phyloP scores from a whole-genome alignment of 1,140 invertebrate genomes.

The Vollenhovia emeryi region DNA sequence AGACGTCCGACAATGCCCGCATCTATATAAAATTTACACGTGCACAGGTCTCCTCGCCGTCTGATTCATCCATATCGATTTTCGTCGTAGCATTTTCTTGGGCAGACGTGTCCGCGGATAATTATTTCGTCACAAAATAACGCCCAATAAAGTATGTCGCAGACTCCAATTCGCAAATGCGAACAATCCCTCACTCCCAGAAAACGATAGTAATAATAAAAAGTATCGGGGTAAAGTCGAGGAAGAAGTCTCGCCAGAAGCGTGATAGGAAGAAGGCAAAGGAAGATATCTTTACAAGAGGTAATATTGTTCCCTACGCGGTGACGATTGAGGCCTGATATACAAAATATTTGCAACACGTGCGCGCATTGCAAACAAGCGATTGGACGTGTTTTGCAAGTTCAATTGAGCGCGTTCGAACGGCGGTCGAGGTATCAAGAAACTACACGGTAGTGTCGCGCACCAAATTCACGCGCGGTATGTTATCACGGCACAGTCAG shows the following conservation, averaged over 20 bases:
- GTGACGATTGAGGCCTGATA: background rate
- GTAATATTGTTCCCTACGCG: background rate
- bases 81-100: background rate
- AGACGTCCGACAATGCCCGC: too few relatives aligned
- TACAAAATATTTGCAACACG: background rate
- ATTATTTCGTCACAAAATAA: background rate
- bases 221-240: background rate
- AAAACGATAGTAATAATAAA: background rate
- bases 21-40: slow-evolving; percentile 12
- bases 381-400: background rate
- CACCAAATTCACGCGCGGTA: too few relatives aligned
- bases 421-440: background rate
- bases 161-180: background rate
- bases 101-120: background rate
- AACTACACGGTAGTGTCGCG: too few relatives aligned
- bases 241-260: background rate
- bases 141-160: too few relatives aligned
- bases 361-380: background rate
- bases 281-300: background rate
- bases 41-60: background rate
- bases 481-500: slow-evolving; percentile 47
- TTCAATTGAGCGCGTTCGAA: background rate
- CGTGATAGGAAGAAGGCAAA: background rate
- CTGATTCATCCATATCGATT: background rate
- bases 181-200: background rate